Conservation (phyloP, 2,797 vertebrate species). For the Cheirogaleus major region DNA sequence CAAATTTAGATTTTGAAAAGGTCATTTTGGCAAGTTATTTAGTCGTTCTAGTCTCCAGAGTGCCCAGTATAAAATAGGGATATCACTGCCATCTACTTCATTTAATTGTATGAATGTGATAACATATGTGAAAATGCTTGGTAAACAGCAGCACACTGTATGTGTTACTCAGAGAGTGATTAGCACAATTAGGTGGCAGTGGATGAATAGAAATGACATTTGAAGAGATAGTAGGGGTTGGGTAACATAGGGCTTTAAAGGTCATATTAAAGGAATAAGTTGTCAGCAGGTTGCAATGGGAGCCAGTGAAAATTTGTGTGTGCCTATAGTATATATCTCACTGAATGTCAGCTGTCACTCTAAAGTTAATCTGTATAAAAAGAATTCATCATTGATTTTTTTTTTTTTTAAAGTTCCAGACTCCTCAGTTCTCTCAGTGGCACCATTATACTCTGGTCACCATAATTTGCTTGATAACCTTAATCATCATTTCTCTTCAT, state of each 20-base stretch:
- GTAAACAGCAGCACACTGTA: background rate
- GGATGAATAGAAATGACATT: background rate
- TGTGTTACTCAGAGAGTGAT: background rate
- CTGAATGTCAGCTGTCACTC: background rate
- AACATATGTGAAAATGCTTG: background rate
- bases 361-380: background rate
- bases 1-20: conserved; percentile 32
- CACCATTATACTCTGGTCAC: background rate
- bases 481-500: background rate
- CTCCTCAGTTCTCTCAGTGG: background rate
- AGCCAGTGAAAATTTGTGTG: background rate
- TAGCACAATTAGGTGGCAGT: background rate
- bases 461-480: background rate
- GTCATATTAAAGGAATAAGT: background rate
- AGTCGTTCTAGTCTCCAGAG: background rate
- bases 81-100: background rate
- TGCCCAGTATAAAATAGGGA: background rate
- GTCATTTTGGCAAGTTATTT: background rate
- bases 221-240: background rate
- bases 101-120: background rate
- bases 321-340: background rate
- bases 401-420: background rate
- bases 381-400: background rate
- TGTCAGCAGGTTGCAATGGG: background rate
- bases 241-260: background rate